phyloP scores from a whole-genome alignment of 1,140 invertebrate genomes.

The Caerostris extrusa region DNA sequence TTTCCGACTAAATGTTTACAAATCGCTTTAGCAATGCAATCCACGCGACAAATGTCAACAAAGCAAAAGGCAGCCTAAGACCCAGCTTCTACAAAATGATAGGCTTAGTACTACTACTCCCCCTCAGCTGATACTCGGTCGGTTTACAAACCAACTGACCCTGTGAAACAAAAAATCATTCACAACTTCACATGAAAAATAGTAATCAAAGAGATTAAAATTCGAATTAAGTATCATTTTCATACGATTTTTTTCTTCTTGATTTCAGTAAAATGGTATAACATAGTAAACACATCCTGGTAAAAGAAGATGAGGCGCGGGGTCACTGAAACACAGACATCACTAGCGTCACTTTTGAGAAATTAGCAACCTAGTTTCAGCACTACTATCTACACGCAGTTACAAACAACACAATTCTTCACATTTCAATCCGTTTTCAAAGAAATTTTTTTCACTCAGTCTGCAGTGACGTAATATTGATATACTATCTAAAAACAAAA shows the following conservation, averaged over 20 bases:
- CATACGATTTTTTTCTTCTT: neutral
- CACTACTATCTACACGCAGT: neutral
- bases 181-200: neutral
- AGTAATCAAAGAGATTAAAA: neutral
- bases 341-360: conserved; percentile 56
- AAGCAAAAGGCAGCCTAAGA: conserved; percentile 20
- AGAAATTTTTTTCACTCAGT: neutral
- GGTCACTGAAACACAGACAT: conserved; percentile 66
- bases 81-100: conserved; percentile 4
- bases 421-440: neutral
- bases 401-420: neutral
- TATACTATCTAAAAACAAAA: neutral
- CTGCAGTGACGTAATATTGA: neutral
- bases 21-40: neutral
- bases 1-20: neutral
- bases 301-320: conserved; percentile 41
- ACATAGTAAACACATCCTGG: conserved; percentile 30
- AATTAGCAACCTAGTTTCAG: conserved; percentile 9
- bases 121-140: conserved; percentile 53
- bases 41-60: conserved; percentile 33
- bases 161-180: neutral
- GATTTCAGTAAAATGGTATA: neutral
- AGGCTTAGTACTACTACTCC: conserved; percentile 53
- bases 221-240: neutral
- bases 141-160: conserved; percentile 36